These are phyloP conservation scores for Habroteleia sp. DNA, from an alignment of 2,888 invertebrate species.

Conservation along the genomic window DNA sequence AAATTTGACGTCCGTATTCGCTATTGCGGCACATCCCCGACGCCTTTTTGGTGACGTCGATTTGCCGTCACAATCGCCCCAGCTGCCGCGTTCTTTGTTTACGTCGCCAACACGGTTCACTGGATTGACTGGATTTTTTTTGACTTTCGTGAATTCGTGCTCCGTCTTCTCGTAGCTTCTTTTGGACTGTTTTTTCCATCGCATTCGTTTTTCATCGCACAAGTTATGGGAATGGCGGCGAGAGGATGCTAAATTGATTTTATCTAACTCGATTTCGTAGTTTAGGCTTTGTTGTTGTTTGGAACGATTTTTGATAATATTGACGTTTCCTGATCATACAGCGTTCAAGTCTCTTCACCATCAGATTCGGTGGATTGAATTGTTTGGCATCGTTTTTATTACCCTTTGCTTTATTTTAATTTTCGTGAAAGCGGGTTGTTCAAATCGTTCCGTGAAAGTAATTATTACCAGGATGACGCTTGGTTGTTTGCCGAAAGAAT, in stretches of 20 bases:
- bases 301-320: constrained; percentile 4
- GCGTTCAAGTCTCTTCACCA: too few relatives aligned
- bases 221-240: constrained; percentile 12
- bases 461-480: too few relatives aligned
- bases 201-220: background rate
- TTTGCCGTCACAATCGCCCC: constrained; percentile 4
- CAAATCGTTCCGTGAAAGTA: too few relatives aligned
- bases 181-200: background rate
- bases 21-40: constrained; percentile 28
- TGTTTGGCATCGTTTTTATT: too few relatives aligned
- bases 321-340: background rate
- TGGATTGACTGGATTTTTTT: background rate
- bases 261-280: background rate
- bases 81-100: background rate
- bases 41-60: constrained; percentile 45
- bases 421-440: too few relatives aligned
- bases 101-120: background rate
- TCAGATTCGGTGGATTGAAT: too few relatives aligned
- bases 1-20: constrained; percentile 18
- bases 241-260: background rate
- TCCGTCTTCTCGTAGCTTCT: background rate
- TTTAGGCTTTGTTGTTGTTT: constrained; percentile 5
- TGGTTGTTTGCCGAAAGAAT: too few relatives aligned
- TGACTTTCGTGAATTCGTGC: background rate
- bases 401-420: too few relatives aligned